Evolutionary conservation across 2,888 invertebrate species (phyloP).

Genomic region (Chaitophorus viminalis): DNA sequence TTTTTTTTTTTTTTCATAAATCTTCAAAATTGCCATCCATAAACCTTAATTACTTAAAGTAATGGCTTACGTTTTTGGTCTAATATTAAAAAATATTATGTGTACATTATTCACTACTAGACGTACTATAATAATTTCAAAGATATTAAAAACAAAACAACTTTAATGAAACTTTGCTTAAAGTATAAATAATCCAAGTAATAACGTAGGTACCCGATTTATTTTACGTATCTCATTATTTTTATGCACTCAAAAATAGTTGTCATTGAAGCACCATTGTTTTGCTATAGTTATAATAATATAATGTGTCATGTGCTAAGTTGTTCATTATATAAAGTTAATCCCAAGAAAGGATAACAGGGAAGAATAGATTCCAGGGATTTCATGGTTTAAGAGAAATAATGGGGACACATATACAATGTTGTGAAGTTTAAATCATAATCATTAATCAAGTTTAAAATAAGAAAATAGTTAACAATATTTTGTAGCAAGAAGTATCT

Average conservation of each 20-base stretch:
- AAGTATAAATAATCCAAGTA: conserved; percentile 18
- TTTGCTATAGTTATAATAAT: no score
- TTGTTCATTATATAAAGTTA: conserved; percentile 40
- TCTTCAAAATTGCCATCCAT: background rate
- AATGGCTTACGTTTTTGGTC: background rate
- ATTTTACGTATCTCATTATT: conserved; percentile 34
- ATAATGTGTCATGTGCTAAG: conserved; percentile 39
- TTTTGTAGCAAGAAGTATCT: background rate
- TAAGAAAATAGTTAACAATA: background rate
- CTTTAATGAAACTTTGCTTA: conserved; percentile 1
- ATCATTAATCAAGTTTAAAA: conserved; percentile 30
- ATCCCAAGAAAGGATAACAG: conserved; percentile 17
- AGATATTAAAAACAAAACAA: background rate
- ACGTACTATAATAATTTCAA: background rate
- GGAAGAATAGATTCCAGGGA: conserved; percentile 33
- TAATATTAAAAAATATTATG: background rate
- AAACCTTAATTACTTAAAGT: background rate
- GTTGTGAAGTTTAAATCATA: conserved; percentile 25
- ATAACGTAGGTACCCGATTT: conserved; percentile 34
- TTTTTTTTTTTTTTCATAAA: background rate
- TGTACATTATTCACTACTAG: background rate
- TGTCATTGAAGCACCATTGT: conserved; percentile 4
- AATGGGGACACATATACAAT: conserved; percentile 40
- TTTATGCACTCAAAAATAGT: conserved; percentile 41
- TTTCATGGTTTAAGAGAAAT: conserved; percentile 37